Evolutionary conservation across 2,113 vertebrate species (phyloP).

Genomic region (Laticauda laticaudata): DNA sequence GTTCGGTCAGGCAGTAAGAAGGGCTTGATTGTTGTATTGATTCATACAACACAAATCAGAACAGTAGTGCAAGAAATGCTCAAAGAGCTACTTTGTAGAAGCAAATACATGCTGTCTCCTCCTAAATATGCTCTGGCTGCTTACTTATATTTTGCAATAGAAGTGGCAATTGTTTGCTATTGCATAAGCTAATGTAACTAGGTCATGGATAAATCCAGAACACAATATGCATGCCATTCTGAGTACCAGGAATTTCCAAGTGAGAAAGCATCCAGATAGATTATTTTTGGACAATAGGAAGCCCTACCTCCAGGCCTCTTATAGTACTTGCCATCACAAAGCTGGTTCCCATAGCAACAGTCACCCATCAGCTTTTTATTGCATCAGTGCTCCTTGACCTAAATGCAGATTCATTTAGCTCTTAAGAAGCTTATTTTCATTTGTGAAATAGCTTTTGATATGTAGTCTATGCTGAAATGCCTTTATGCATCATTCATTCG

Average conservation of each 20-base stretch:
- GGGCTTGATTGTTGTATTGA: not conserved
- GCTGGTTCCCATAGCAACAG: not conserved
- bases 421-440: conserved; percentile 23
- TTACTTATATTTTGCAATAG: not conserved
- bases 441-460: not conserved
- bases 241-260: not conserved
- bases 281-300: not conserved
- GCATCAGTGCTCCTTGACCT: conserved; percentile 6
- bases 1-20: not conserved
- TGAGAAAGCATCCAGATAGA: not conserved
- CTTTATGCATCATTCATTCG: not conserved
- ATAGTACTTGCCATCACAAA: not conserved
- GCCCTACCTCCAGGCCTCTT: not conserved
- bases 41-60: not conserved
- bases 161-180: not conserved
- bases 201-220: not conserved
- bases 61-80: not conserved
- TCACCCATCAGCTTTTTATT: not conserved
- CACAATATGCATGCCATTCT: not conserved
- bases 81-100: not conserved
- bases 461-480: not conserved
- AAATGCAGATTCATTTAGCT: conserved; percentile 13
- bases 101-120: not conserved
- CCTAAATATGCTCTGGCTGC: not conserved
- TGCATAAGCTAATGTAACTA: not conserved